Percentiles rank a stretch among this genome's conserved stretches.
These are phyloP conservation scores for Acronicta psi DNA, from an alignment of 2,888 invertebrate genomes.

Conservation along the genomic window DNA sequence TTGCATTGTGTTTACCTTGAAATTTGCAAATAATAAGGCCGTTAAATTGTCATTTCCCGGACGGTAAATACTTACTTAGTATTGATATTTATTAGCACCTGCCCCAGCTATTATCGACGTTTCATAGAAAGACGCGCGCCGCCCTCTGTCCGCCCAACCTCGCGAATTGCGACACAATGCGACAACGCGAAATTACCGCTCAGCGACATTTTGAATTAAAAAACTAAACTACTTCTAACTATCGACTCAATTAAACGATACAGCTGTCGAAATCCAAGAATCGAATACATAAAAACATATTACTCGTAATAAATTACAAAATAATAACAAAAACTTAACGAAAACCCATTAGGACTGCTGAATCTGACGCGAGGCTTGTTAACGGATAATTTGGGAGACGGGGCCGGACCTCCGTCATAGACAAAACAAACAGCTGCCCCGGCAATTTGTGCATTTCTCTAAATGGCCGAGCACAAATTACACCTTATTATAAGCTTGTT, in stretches of 20 bases:
- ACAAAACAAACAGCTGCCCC: conserved; percentile 89
- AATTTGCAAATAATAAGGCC: conserved; percentile 15
- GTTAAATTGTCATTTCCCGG: conserved; percentile 21
- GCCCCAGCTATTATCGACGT: conserved; percentile 26
- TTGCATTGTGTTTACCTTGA: conserved; percentile 11
- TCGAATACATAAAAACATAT: conserved; percentile 79
- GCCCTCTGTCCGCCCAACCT: conserved; percentile 39
- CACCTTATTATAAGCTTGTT: conserved; percentile 89
- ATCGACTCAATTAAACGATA: conserved; percentile 76
- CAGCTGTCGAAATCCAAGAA: conserved; percentile 82
- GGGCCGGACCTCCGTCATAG: conserved; percentile 87
- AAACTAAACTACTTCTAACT: conserved; percentile 51
- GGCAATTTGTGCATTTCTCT: conserved; percentile 89
- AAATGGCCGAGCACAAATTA: conserved; percentile 89
- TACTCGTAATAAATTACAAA: conserved; percentile 85
- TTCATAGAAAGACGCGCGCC: conserved; percentile 29
- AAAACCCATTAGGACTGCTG: conserved; percentile 89
- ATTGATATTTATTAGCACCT: conserved; percentile 51
- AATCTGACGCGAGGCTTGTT: conserved; percentile 89
- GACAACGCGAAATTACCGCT: conserved; percentile 18
- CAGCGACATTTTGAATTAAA: conserved; percentile 26
- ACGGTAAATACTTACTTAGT: conserved; percentile 27
- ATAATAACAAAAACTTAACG: conserved; percentile 87
- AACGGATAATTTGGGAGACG: conserved; percentile 85
- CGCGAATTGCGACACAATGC: conserved; percentile 12